Percentiles rank a stretch among this genome's conserved stretches.
These are phyloP conservation scores for Agrotis clavis DNA, from an alignment of 2,888 invertebrate genomes.

Conservation along the genomic window DNA sequence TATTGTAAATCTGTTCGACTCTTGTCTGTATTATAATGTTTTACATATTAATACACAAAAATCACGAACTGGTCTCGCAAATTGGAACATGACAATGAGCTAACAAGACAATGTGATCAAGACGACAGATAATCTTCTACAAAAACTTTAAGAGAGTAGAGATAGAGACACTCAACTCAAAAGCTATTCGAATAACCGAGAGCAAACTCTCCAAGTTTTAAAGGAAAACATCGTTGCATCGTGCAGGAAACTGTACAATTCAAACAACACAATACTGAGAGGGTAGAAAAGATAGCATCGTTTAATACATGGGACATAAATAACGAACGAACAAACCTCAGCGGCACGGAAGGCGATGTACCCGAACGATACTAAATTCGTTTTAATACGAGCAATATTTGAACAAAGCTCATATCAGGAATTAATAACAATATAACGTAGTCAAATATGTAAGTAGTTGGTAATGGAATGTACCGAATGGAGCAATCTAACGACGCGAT, in stretches of 20 bases:
- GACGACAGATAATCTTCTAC: conserved; percentile 6
- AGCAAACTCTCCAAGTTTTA: conserved; percentile 12
- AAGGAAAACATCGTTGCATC: conserved; percentile 31
- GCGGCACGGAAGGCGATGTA: conserved; percentile 49
- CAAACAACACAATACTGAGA: conserved; percentile 51
- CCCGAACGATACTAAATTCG: conserved; percentile 55
- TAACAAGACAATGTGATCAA: conserved; percentile 4
- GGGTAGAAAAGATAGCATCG: conserved; percentile 56
- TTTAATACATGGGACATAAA: conserved; percentile 54
- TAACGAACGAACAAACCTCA: conserved; percentile 52
- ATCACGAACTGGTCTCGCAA: conserved; percentile 36
- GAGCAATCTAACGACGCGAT: conserved; percentile 65
- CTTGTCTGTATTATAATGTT: conserved; percentile 47
- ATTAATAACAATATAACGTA: conserved; percentile 57
- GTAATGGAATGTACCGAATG: conserved; percentile 61
- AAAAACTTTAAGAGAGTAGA: not conserved
- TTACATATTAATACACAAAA: conserved; percentile 58
- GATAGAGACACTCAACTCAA: conserved; percentile 17
- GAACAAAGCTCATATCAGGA: conserved; percentile 58
- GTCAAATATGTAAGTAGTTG: conserved; percentile 64
- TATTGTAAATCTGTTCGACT: conserved; percentile 54
- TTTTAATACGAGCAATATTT: conserved; percentile 59
- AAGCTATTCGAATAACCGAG: conserved; percentile 7
- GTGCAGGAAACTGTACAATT: conserved; percentile 43
- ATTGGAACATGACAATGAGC: conserved; percentile 41